Evolutionary conservation across 2,888 invertebrate species (phyloP).

Genomic region (Brachyptera putata): DNA sequence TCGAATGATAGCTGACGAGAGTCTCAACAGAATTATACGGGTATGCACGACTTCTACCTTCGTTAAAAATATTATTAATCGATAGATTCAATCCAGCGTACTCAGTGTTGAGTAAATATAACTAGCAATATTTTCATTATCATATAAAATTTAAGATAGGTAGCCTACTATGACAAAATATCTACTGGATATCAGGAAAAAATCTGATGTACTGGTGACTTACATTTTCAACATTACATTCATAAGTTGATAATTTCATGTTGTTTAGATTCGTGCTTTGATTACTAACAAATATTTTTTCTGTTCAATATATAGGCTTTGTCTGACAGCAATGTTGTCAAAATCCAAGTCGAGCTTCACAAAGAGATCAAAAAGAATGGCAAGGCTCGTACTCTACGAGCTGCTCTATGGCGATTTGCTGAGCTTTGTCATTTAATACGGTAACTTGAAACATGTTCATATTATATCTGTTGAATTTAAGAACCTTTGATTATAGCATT

Average conservation of each 20-base stretch:
- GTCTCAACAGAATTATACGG: slow-evolving; percentile 71
- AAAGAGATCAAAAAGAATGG: slow-evolving; percentile 80
- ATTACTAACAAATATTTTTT: neutral
- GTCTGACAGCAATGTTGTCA: slow-evolving; percentile 61
- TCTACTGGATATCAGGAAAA: neutral
- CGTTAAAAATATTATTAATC: no score
- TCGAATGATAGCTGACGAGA: slow-evolving; percentile 76
- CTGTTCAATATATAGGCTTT: neutral
- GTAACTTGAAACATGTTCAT: slow-evolving; percentile 33
- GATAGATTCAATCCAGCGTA: no score
- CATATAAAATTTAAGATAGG: neutral
- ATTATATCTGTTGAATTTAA: neutral
- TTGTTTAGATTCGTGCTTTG: no score
- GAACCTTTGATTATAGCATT: no score
- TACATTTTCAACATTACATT: neutral
- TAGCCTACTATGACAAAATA: no score
- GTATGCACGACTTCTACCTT: slow-evolving; percentile 44
- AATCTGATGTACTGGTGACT: neutral
- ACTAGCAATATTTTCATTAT: neutral
- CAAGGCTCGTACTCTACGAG: slow-evolving; percentile 62
- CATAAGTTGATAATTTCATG: no score
- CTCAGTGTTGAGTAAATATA: neutral
- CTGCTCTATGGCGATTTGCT: slow-evolving; percentile 72
- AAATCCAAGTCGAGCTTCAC: slow-evolving; percentile 74
- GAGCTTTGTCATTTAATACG: slow-evolving; percentile 68